Percentiles rank a stretch among this genome's conserved stretches.
phyloP scores from a whole-genome alignment of 2,113 vertebrate species.

The Phalacrocorax carbo region DNA sequence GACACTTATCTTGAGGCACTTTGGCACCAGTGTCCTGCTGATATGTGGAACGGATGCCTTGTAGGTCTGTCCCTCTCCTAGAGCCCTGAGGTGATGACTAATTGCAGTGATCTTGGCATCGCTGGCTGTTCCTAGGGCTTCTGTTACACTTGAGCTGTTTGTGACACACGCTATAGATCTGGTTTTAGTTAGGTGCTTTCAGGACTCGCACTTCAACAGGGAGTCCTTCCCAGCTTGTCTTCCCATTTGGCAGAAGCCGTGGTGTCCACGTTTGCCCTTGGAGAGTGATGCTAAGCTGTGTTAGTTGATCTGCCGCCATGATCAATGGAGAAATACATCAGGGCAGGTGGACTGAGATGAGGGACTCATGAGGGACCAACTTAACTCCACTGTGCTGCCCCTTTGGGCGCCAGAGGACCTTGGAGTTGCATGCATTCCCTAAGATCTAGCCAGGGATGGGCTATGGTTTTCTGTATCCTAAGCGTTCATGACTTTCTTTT shows the following conservation, averaged over 20 bases:
- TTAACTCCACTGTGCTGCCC: background rate
- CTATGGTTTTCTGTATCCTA: background rate
- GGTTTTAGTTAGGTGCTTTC: background rate
- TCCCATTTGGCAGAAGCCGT: background rate
- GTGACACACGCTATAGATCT: background rate
- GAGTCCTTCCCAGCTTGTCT: background rate
- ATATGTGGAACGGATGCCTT: background rate
- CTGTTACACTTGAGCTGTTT: background rate
- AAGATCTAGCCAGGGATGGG: background rate
- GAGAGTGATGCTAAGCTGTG: background rate
- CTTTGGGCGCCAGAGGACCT: background rate
- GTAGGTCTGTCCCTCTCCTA: background rate
- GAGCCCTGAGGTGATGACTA: background rate
- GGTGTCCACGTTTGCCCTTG: background rate
- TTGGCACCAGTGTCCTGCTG: background rate
- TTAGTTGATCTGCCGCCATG: background rate
- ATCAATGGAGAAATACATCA: fast-evolving
- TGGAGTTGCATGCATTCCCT: background rate
- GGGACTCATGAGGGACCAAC: background rate
- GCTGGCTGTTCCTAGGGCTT: background rate
- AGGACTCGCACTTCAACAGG: background rate
- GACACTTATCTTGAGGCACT: background rate
- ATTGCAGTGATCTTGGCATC: background rate
- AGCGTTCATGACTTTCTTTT: conserved; percentile 26
- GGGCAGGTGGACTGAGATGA: background rate